These are phyloP conservation scores for Pammene aurita DNA, from an alignment of 2,888 invertebrate species.

Conservation along the genomic window DNA sequence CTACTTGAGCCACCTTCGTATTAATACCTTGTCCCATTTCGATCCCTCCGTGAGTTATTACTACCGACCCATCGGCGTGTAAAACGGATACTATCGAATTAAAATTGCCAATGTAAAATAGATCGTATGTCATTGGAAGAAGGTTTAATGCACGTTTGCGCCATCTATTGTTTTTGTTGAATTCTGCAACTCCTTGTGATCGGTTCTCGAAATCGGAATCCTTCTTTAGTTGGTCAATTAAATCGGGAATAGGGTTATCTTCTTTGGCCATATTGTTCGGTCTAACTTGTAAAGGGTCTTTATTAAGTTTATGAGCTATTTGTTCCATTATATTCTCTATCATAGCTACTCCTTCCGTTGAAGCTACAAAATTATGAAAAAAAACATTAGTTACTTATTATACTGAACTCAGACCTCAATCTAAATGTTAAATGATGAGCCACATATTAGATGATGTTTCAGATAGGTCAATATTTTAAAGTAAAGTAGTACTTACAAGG, in stretches of 20 bases:
- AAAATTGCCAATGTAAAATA: conserved; percentile 81
- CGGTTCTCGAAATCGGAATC: conserved; percentile 80
- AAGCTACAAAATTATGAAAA: conserved; percentile 65
- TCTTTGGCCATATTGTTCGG: conserved; percentile 78
- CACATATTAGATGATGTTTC: background rate
- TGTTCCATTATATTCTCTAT: conserved; percentile 87
- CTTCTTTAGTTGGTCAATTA: conserved; percentile 81
- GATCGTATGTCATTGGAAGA: conserved; percentile 86
- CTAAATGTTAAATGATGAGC: too few relatives aligned
- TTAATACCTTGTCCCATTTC: conserved; percentile 93
- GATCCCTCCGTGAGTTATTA: conserved; percentile 86
- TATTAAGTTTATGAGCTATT: conserved; percentile 79
- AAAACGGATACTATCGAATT: conserved; percentile 86
- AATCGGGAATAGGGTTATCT: conserved; percentile 70
- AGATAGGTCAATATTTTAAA: background rate
- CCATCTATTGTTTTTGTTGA: conserved; percentile 88
- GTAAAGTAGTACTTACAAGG: conserved; percentile 79
- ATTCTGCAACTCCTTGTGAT: conserved; percentile 71
- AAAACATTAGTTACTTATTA: background rate
- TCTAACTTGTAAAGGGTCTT: conserved; percentile 84
- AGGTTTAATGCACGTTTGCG: conserved; percentile 87
- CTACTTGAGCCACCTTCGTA: conserved; percentile 90
- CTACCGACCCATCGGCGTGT: conserved; percentile 87
- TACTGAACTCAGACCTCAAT: too few relatives aligned
- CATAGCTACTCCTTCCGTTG: conserved; percentile 85